A percentile compares a stretch with the other conserved stretches of the same genome.
These are phyloP conservation scores for Dynastes hyllus DNA, from an alignment of 2,888 invertebrate genomes.

Conservation along the genomic window DNA sequence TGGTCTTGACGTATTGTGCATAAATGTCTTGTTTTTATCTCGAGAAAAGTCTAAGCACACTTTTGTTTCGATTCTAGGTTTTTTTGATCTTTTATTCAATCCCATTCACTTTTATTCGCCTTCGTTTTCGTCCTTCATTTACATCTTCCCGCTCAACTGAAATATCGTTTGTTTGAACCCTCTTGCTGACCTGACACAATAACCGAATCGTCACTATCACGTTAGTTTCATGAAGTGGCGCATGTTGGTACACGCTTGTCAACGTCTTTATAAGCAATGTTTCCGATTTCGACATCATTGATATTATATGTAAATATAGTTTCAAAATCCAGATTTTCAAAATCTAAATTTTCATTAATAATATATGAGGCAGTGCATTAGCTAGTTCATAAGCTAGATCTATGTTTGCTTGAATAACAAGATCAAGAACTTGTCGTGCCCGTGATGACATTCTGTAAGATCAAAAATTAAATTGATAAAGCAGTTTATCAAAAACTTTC, in stretches of 20 bases:
- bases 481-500: neutral
- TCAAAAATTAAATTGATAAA: neutral
- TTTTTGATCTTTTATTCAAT: neutral
- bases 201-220: neutral
- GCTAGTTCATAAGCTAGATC: neutral
- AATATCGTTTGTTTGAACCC: conserved; percentile 7
- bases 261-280: no score
- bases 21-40: neutral
- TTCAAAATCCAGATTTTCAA: neutral
- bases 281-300: neutral
- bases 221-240: neutral
- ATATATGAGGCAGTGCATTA: neutral
- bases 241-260: neutral
- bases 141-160: neutral
- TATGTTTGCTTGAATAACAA: neutral
- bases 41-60: neutral
- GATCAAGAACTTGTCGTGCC: neutral
- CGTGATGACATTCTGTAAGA: neutral
- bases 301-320: no score
- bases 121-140: neutral
- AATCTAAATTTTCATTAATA: neutral
- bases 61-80: neutral
- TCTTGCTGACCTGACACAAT: neutral
- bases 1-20: neutral
- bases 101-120: neutral